Evolutionary conservation across 1,140 invertebrate genomes (phyloP), one percentile per base, ranked within the genome.

Genomic region (Antheraea mylitta): DNA sequence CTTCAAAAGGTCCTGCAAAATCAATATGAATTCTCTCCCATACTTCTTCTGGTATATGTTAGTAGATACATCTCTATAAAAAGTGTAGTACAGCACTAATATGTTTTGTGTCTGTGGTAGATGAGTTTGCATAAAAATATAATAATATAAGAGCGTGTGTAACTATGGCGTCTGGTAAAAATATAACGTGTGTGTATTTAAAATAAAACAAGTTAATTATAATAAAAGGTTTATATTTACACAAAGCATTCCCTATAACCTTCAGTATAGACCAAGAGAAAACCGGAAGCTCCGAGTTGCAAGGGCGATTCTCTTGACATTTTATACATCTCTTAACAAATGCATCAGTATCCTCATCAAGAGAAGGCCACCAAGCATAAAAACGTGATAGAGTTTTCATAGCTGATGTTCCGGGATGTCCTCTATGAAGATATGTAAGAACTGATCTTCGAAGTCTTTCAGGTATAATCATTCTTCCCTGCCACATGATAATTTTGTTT

Each of bases 1-100:
- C 48, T 58, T 66, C 64, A 58, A 58, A 66, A 10, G 10, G 64
- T 3, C 64, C 64, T 66, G 64, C 45, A n/a, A 67, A 68, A n/a
- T 66, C n/a, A 48, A 66, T 53, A 53, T 66, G 64, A 19, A 65
- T 53, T n/a, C 42, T 45, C 19, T 66, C n/a, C 45, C 64, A 66
- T 53, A 66, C 64, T 66, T 6, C 16, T 19, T 53, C 64, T 19
- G 45, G n/a, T 9, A n/a, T n/a, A n/a, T n/a, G n/a, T n/a, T n/a
- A n/a, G n/a, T n/a, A n/a, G n/a, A n/a, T n/a, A n/a, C n/a, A n/a
- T n/a, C n/a, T n/a, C n/a, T n/a, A n/a, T n/a, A n/a, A n/a, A n/a
- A n/a, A n/a, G n/a, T n/a, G n/a, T n/a, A n/a, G n/a, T n/a, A n/a
- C n/a, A n/a, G n/a, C n/a, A n/a, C n/a, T n/a, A n/a, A n/a, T n/a